These are phyloP conservation scores for Acanthosepion esculentum DNA, from an alignment of 2,888 invertebrate species.

Conservation along the genomic window DNA sequence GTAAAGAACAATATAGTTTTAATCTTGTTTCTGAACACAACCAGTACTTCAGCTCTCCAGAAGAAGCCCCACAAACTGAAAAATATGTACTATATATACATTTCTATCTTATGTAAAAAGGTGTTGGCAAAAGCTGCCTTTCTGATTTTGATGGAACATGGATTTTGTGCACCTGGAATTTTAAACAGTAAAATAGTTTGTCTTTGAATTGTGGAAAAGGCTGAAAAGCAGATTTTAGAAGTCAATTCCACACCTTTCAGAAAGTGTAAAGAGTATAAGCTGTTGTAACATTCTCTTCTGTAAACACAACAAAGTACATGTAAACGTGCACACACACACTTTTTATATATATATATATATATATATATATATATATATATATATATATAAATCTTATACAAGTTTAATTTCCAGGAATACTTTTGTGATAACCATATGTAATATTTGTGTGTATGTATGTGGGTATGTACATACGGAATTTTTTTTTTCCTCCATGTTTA, in stretches of 20 bases:
- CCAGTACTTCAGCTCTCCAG: background rate
- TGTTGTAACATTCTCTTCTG: background rate
- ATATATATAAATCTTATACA: background rate
- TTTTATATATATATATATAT: too few relatives aligned
- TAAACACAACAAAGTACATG: background rate
- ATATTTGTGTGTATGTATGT: background rate
- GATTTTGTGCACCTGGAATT: background rate
- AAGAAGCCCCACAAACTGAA: background rate
- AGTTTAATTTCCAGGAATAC: background rate
- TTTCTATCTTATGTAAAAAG: background rate
- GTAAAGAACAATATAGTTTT: background rate
- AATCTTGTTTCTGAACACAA: background rate
- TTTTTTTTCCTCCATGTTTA: constrained; percentile 25
- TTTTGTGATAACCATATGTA: constrained; percentile 17
- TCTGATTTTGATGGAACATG: background rate
- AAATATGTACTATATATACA: background rate
- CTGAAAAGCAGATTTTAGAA: background rate
- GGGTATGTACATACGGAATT: background rate
- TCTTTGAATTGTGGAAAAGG: background rate
- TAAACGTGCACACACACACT: too few relatives aligned
- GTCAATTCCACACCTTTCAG: too few relatives aligned
- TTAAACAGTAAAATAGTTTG: background rate
- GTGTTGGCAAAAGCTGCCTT: background rate
- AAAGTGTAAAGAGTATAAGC: background rate
- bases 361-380: too few relatives aligned